A percentile compares a stretch with the other conserved stretches of the same genome.
These are phyloP conservation scores for Brachionus angularis DNA, from an alignment of 1,140 invertebrate genomes.

Conservation along the genomic window DNA sequence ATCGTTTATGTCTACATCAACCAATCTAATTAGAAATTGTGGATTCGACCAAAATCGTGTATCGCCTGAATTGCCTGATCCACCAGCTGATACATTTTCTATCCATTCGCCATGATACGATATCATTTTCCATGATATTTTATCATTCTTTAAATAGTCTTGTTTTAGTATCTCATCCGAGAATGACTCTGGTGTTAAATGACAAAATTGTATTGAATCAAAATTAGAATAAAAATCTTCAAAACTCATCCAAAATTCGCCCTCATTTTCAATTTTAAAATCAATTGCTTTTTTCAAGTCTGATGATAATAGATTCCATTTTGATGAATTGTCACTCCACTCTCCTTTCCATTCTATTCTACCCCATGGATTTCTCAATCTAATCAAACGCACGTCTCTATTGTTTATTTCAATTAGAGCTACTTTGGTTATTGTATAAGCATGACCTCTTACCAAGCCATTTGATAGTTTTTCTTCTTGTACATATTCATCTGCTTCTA, in stretches of 20 bases:
- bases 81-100: not conserved
- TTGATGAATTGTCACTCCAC: conserved; percentile 23
- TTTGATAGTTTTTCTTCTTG: conserved; percentile 66
- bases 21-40: conserved; percentile 37
- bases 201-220: conserved; percentile 28
- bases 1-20: conserved; percentile 8
- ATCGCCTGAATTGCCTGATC: conserved; percentile 21
- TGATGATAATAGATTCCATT: conserved; percentile 63
- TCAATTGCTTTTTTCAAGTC: conserved; percentile 59
- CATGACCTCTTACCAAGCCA: conserved; percentile 39
- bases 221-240: conserved; percentile 33
- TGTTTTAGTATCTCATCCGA: conserved; percentile 23
- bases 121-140: conserved; percentile 5
- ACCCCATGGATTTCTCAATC: conserved; percentile 80
- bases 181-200: conserved; percentile 40
- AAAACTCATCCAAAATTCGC: conserved; percentile 44
- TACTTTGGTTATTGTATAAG: conserved; percentile 30
- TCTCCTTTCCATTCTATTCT: conserved; percentile 93
- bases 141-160: not conserved
- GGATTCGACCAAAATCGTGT: conserved; percentile 35
- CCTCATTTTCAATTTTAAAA: conserved; percentile 66
- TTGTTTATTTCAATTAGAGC: conserved; percentile 2
- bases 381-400: not conserved
- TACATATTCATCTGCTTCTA: conserved; percentile 66
- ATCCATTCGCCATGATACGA: conserved; percentile 41